phyloP scores from a whole-genome alignment of 2,888 invertebrate genomes.

The Pheosia tremula region DNA sequence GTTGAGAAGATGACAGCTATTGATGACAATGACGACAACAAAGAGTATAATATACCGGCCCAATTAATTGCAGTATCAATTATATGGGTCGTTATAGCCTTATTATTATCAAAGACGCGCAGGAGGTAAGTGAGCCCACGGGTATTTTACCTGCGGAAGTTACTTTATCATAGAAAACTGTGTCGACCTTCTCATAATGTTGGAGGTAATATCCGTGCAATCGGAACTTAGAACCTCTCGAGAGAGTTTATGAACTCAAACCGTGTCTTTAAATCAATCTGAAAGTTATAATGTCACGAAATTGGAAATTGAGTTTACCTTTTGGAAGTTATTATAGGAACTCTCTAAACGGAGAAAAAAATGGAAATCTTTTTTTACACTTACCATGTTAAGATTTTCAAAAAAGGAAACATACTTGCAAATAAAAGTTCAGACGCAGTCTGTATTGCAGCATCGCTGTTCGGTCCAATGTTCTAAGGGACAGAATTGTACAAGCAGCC shows the following conservation, averaged over 20 bases:
- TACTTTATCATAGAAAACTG: not conserved
- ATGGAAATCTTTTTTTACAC: not conserved
- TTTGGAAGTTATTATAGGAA: too few relatives aligned
- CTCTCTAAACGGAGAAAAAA: too few relatives aligned
- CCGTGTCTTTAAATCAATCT: too few relatives aligned
- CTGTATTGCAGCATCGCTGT: slow-evolving; percentile 5
- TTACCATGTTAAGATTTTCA: not conserved
- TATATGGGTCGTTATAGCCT: slow-evolving; percentile 35
- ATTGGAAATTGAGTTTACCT: too few relatives aligned
- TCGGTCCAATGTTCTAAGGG: slow-evolving; percentile 38
- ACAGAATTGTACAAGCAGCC: slow-evolving; percentile 37
- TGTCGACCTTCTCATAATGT: not conserved
- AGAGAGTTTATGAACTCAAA: too few relatives aligned
- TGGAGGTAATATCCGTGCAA: too few relatives aligned
- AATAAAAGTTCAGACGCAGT: not conserved
- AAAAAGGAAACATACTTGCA: not conserved
- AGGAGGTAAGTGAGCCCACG: not conserved
- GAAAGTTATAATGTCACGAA: too few relatives aligned
- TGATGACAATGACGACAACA: slow-evolving; percentile 27
- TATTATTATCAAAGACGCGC: slow-evolving; percentile 24
- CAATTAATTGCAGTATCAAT: slow-evolving; percentile 31
- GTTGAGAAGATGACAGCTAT: slow-evolving; percentile 8
- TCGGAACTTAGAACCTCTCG: too few relatives aligned
- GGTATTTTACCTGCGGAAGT: not conserved
- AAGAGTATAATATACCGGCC: slow-evolving; percentile 19